phyloP scores from a whole-genome alignment of 2,888 invertebrate genomes.

The Drosophila neotestacea region DNA sequence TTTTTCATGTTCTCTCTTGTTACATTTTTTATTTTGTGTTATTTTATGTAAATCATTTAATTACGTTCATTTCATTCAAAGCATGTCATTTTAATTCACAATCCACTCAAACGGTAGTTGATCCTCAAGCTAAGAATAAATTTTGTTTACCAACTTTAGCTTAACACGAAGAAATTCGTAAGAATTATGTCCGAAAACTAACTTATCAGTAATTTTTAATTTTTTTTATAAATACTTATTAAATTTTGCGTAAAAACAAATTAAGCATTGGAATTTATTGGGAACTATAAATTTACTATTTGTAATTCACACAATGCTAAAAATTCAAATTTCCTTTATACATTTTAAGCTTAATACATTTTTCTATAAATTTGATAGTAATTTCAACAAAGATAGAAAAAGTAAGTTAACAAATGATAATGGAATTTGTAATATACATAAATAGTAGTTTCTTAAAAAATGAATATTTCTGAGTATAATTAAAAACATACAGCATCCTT shows the following conservation, averaged over 20 bases:
- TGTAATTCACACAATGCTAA: too few relatives aligned
- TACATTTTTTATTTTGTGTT: conserved; percentile 22
- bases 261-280: not conserved
- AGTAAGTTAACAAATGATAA: too few relatives aligned
- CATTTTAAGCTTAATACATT: not conserved
- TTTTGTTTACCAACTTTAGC: conserved; percentile 11
- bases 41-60: conserved; percentile 33
- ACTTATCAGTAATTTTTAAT: too few relatives aligned
- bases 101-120: conserved; percentile 24
- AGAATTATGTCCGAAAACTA: not conserved
- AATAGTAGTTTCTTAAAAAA: too few relatives aligned
- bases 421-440: too few relatives aligned
- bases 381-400: too few relatives aligned
- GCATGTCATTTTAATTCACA: conserved; percentile 44
- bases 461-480: too few relatives aligned
- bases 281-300: too few relatives aligned
- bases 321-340: not conserved
- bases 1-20: conserved; percentile 33
- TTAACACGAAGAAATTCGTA: not conserved
- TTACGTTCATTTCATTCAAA: conserved; percentile 20
- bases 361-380: not conserved
- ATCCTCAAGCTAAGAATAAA: conserved; percentile 2
- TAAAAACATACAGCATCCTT: too few relatives aligned
- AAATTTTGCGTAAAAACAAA: not conserved
- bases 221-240: not conserved